Evolutionary conservation across 2,888 invertebrate genomes (phyloP).

Genomic region (Odontomyia ornata): DNA sequence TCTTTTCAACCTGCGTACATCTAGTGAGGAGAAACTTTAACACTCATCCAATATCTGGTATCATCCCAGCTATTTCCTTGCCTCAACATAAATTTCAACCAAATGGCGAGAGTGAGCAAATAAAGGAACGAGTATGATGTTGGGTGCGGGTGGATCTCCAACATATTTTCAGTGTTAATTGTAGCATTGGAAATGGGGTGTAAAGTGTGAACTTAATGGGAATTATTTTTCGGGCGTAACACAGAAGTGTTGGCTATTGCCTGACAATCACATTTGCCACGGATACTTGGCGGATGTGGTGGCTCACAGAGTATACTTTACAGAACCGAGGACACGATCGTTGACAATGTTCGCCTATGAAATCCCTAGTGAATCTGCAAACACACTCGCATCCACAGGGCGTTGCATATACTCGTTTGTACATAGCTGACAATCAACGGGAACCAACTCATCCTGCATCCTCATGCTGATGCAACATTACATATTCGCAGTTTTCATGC

Average conservation of each 20-base stretch:
- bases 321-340: constrained; percentile 20
- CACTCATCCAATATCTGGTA: neutral
- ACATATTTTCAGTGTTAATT: constrained; percentile 46
- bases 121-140: neutral
- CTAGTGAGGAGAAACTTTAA: no score
- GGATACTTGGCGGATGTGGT: constrained; percentile 41
- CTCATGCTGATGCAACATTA: neutral
- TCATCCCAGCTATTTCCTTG: neutral
- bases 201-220: constrained; percentile 47
- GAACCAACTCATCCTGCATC: neutral
- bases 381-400: neutral
- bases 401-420: neutral
- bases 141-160: constrained; percentile 19
- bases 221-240: constrained; percentile 44
- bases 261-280: constrained; percentile 44
- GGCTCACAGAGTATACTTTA: constrained; percentile 37
- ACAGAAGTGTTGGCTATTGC: constrained; percentile 39
- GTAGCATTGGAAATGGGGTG: constrained; percentile 46
- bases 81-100: constrained; percentile 34
- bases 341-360: constrained; percentile 22
- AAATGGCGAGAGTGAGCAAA: neutral
- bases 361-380: neutral
- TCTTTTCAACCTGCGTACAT: neutral
- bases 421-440: neutral
- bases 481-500: neutral